A percentile compares a stretch with the other conserved stretches of the same genome.
Conservation (phyloP, 2,888 invertebrate genomes). For the Keiferia lycopersicella region DNA sequence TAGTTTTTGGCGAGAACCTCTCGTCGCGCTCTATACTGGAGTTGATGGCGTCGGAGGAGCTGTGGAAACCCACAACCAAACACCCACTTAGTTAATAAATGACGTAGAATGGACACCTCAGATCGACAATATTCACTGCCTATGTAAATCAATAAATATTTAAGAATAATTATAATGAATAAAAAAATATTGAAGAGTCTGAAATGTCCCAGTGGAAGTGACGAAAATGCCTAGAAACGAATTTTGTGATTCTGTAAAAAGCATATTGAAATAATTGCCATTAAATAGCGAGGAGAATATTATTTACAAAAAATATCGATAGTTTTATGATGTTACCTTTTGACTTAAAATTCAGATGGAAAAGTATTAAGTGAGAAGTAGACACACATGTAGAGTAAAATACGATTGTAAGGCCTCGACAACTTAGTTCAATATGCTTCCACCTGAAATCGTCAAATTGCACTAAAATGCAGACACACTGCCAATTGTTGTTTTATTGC, state of each 20-base stretch:
- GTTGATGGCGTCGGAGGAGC: conserved; percentile 77
- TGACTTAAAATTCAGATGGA: not conserved
- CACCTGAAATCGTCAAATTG: conserved; percentile 65
- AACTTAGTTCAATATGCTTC: conserved; percentile 78
- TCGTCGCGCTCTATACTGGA: conserved; percentile 77
- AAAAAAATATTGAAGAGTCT: conserved; percentile 52
- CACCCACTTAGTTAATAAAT: conserved; percentile 77
- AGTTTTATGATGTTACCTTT: no score
- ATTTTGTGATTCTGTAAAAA: conserved; percentile 65
- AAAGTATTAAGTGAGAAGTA: conserved; percentile 29
- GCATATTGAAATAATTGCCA: conserved; percentile 77
- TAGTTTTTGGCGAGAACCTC: conserved; percentile 79
- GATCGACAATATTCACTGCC: conserved; percentile 47
- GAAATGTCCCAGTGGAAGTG: conserved; percentile 61
- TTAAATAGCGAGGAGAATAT: conserved; percentile 28
- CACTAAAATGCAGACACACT: conserved; percentile 83
- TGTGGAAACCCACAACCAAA: conserved; percentile 81
- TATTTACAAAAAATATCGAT: conserved; percentile 7
- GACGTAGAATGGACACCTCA: conserved; percentile 59
- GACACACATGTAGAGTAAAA: conserved; percentile 30
- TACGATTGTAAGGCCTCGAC: conserved; percentile 36
- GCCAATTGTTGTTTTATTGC: conserved; percentile 65
- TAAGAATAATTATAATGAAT: no score
- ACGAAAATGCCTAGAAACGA: conserved; percentile 58
- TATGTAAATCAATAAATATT: conserved; percentile 25